A percentile compares a stretch with the other conserved stretches of the same genome.
phyloP scores from a whole-genome alignment of 2,113 vertebrate species.

The Bungarus multicinctus region DNA sequence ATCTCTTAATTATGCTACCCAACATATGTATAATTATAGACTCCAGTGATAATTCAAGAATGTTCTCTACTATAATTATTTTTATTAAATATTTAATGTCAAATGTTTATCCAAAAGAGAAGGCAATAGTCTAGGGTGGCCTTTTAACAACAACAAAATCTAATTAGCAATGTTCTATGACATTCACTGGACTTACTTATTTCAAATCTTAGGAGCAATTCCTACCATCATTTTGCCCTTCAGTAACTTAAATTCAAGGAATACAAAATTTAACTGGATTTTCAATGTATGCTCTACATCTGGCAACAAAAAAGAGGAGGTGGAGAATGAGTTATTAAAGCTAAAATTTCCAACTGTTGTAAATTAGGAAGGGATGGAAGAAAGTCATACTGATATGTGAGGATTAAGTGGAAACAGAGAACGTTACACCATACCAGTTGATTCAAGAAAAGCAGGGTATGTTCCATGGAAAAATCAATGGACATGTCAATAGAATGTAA shows the following conservation, averaged over 20 bases:
- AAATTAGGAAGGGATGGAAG: not conserved
- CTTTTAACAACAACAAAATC: not conserved
- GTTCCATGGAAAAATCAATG: not conserved
- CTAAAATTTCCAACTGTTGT: not conserved
- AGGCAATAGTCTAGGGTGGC: not conserved
- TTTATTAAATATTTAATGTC: not conserved
- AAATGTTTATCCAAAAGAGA: slow-evolving; percentile 2
- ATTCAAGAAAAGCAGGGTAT: not conserved
- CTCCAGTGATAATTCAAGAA: not conserved
- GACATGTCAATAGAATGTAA: not conserved
- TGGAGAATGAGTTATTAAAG: not conserved
- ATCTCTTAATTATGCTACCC: not conserved
- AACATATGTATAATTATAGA: not conserved
- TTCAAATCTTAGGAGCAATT: not conserved
- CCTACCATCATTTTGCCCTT: not conserved
- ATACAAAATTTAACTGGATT: not conserved
- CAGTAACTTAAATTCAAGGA: not conserved
- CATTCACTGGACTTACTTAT: not conserved
- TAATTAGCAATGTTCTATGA: not conserved
- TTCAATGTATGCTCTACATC: not conserved
- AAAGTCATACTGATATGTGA: not conserved
- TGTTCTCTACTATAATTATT: not conserved
- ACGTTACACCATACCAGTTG: not conserved
- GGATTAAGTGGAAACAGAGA: not conserved
- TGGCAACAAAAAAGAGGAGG: not conserved